Conservation (phyloP, 2,888 invertebrate species). For the Alloscopus bannaensis region DNA sequence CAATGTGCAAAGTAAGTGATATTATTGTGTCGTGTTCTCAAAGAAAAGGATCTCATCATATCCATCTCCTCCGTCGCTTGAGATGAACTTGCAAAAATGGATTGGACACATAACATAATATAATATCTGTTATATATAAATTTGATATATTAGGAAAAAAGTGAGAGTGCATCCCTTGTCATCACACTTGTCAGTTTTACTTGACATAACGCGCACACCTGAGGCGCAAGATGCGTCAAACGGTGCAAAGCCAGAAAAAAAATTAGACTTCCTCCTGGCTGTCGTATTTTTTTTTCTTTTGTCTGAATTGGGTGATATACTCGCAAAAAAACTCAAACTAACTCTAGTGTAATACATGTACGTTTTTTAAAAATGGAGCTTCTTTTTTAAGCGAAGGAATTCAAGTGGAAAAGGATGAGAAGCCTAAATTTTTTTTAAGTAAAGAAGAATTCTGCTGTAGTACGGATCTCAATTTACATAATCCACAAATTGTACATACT, state of each 20-base stretch:
- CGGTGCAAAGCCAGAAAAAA: slow-evolving; percentile 38
- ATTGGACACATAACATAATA: too few species aligned
- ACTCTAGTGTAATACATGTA: too few species aligned
- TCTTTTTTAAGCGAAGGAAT: slow-evolving; percentile 31
- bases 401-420: slow-evolving; percentile 43
- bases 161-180: slow-evolving; percentile 23
- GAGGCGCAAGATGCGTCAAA: slow-evolving; percentile 25
- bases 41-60: too few species aligned
- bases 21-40: too few species aligned
- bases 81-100: too few species aligned
- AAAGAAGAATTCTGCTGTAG: background rate
- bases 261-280: slow-evolving; percentile 33
- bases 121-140: too few species aligned
- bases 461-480: background rate
- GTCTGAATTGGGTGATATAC: too few species aligned
- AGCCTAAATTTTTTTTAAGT: background rate
- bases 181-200: slow-evolving; percentile 13
- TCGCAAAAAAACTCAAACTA: too few species aligned
- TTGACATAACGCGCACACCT: background rate
- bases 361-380: slow-evolving; percentile 17
- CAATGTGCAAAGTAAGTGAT: too few species aligned
- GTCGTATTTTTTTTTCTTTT: background rate
- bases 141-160: too few species aligned
- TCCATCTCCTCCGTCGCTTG: too few species aligned
- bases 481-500: background rate